Conservation (phyloP, 2,888 invertebrate species). For the Melitaea athalia region DNA sequence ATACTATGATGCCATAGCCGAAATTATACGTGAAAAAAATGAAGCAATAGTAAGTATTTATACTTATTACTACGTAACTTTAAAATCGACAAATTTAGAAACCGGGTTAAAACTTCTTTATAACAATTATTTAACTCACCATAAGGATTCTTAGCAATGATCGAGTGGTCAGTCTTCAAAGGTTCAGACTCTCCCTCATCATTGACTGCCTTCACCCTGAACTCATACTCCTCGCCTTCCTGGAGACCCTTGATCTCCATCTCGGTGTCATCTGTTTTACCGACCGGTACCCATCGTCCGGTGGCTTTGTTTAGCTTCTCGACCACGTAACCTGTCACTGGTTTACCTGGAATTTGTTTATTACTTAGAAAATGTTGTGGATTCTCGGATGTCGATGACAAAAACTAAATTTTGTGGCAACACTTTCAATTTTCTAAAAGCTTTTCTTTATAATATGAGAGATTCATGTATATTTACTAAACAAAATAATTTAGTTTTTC, state of each 20-base stretch:
- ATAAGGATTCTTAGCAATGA: conserved; percentile 97
- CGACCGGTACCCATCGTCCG: conserved; percentile 96
- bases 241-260: conserved; percentile 92
- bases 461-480: too few species aligned
- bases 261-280: conserved; percentile 92
- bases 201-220: conserved; percentile 95
- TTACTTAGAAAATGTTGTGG: not conserved
- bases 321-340: conserved; percentile 94
- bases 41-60: too few species aligned
- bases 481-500: too few species aligned
- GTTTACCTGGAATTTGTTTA: conserved; percentile 81
- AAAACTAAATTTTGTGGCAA: too few species aligned
- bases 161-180: conserved; percentile 93
- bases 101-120: too few species aligned
- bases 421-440: too few species aligned
- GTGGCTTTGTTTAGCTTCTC: conserved; percentile 96
- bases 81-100: too few species aligned
- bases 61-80: too few species aligned
- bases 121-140: conserved; percentile 74
- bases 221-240: conserved; percentile 94
- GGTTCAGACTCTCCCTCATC: conserved; percentile 98
- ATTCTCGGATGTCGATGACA: too few species aligned
- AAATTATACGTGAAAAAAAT: too few species aligned
- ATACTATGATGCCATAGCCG: too few species aligned
- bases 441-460: not conserved